A percentile compares a stretch with the other conserved stretches of the same genome.
phyloP scores from a whole-genome alignment of 2,888 invertebrate species.

The Xylota segnis region DNA sequence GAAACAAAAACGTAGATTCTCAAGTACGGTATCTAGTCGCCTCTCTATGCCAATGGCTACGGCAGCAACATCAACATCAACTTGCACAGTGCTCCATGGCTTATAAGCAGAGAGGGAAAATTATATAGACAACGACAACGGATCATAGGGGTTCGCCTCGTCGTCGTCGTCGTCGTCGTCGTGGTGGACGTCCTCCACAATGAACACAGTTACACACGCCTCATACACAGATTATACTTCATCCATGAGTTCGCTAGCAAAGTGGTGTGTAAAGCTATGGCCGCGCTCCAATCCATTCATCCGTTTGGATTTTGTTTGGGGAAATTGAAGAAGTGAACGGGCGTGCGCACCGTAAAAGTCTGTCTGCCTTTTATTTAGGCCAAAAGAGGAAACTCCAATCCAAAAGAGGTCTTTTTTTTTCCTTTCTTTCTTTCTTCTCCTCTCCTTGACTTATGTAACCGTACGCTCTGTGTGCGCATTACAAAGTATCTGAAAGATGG shows the following conservation, averaged over 20 bases:
- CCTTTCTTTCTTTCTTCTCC: not conserved
- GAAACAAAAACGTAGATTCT: slow-evolving; percentile 12
- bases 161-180: too few relatives aligned
- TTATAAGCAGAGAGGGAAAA: slow-evolving; percentile 26
- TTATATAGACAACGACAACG: slow-evolving; percentile 50
- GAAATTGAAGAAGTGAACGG: slow-evolving; percentile 9
- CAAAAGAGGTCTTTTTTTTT: not conserved
- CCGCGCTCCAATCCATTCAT: slow-evolving; percentile 37
- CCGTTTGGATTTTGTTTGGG: slow-evolving; percentile 19
- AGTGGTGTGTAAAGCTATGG: not conserved
- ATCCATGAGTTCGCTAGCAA: slow-evolving; percentile 8
- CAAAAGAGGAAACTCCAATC: slow-evolving; percentile 59
- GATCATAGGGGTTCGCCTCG: slow-evolving; percentile 50
- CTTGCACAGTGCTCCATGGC: slow-evolving; percentile 14
- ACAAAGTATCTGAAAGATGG: slow-evolving; percentile 31
- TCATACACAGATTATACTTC: slow-evolving; percentile 1
- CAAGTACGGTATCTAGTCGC: slow-evolving; percentile 46
- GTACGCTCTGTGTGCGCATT: slow-evolving; percentile 1
- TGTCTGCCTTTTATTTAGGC: slow-evolving; percentile 61
- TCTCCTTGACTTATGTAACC: slow-evolving; percentile 45
- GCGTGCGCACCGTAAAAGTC: slow-evolving; percentile 12
- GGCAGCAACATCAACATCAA: slow-evolving; percentile 23
- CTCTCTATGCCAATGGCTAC: slow-evolving; percentile 51
- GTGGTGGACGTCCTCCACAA: slow-evolving; percentile 49
- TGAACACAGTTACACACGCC: slow-evolving; percentile 41